Evolutionary conservation across 2,888 invertebrate species (phyloP).

Genomic region (Gerris lacustris): DNA sequence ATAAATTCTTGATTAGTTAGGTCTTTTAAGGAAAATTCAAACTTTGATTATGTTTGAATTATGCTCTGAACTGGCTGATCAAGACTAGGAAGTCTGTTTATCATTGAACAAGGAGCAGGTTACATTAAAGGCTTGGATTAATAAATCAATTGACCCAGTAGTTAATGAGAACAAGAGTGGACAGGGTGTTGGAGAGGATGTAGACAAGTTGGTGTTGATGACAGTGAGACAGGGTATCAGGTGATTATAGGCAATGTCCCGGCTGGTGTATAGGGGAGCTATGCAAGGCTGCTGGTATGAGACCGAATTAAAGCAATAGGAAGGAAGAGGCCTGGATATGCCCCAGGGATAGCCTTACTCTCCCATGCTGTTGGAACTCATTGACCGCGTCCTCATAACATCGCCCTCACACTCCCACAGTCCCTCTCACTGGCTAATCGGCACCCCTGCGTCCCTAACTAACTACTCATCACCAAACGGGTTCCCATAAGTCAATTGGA

Average conservation of each 20-base stretch:
- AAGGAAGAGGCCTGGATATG: too few species aligned
- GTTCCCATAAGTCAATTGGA: not conserved
- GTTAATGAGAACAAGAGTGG: not conserved
- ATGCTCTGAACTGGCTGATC: too few species aligned
- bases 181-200: not conserved
- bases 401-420: not conserved
- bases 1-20: too few species aligned
- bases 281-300: not conserved
- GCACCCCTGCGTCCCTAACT: not conserved
- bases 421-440: not conserved
- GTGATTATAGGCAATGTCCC: conserved; percentile 2
- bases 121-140: too few species aligned
- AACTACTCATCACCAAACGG: not conserved
- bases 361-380: not conserved
- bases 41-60: too few species aligned
- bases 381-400: not conserved
- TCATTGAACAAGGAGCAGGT: too few species aligned
- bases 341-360: not conserved
- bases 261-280: not conserved
- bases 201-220: not conserved
- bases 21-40: too few species aligned
- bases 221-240: not conserved
- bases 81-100: too few species aligned
- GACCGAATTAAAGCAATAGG: not conserved
- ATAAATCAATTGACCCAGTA: too few species aligned